These are phyloP conservation scores for Phaethornis superciliosus DNA, from an alignment of 2,113 vertebrate species.

Conservation along the genomic window DNA sequence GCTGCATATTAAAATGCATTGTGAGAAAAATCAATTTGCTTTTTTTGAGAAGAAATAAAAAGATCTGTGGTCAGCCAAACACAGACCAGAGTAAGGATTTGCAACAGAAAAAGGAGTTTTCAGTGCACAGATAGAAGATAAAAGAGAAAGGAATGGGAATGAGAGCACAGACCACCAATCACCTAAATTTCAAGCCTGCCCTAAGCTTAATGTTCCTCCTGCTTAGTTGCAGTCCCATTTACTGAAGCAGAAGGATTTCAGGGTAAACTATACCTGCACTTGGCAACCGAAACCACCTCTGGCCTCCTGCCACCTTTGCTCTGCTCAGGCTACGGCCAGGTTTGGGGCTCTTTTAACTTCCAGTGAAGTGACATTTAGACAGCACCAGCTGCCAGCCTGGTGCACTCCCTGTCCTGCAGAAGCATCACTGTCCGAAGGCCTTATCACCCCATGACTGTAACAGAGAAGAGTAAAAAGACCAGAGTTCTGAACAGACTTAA, in stretches of 20 bases:
- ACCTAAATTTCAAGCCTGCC: background rate
- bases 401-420: background rate
- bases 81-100: background rate
- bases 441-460: background rate
- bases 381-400: background rate
- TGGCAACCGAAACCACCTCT: background rate
- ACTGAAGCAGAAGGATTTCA: background rate
- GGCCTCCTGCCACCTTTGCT: background rate
- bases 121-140: background rate
- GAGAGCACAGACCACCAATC: background rate
- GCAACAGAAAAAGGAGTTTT: background rate
- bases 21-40: background rate
- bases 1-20: background rate
- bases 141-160: background rate
- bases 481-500: background rate
- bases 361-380: background rate
- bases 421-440: background rate
- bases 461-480: background rate
- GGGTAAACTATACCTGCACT: background rate
- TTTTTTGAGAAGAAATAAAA: background rate
- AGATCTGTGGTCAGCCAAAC: background rate
- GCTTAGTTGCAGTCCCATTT: background rate
- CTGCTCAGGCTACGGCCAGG: background rate
- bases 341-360: background rate
- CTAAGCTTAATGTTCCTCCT: background rate